These are phyloP conservation scores for Scortum barcoo DNA, from an alignment of 2,113 vertebrate species.

Conservation along the genomic window DNA sequence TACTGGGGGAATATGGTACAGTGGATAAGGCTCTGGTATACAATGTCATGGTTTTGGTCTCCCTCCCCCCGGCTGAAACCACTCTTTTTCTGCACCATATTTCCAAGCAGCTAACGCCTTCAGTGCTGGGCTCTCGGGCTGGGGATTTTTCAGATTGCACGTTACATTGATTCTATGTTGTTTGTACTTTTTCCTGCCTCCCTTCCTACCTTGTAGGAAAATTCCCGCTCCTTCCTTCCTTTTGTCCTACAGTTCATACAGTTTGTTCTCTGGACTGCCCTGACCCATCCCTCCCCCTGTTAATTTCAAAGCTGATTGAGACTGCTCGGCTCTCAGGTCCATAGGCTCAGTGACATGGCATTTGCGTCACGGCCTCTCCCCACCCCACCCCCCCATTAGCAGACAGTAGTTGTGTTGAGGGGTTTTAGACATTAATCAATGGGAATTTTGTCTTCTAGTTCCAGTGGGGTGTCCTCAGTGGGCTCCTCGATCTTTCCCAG, in stretches of 20 bases:
- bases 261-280: constrained; percentile 66
- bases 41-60: constrained; percentile 80
- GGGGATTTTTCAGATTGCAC: constrained; percentile 70
- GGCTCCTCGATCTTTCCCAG: constrained; percentile 86
- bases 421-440: constrained; percentile 77
- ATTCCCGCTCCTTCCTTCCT: constrained; percentile 45
- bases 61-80: constrained; percentile 46
- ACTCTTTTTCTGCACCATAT: constrained; percentile 29
- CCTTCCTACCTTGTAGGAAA: constrained; percentile 61
- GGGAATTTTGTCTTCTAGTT: constrained; percentile 80
- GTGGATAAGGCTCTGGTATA: constrained; percentile 83
- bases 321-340: constrained; percentile 74
- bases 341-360: constrained; percentile 76
- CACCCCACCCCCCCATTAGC: constrained; percentile 32
- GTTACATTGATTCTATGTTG: constrained; percentile 55
- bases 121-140: constrained; percentile 40
- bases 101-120: constrained; percentile 50
- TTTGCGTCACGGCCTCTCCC: constrained; percentile 57
- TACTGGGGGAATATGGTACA: constrained; percentile 33
- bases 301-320: constrained; percentile 77
- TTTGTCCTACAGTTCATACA: constrained; percentile 62
- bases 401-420: constrained; percentile 54
- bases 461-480: constrained; percentile 76
- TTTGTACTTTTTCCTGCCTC: constrained; percentile 57
- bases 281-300: constrained; percentile 56